Evolutionary conservation across 2,797 vertebrate species (phyloP), one percentile per base, ranked within the genome.

Genomic region (Notamacropus eugenii): DNA sequence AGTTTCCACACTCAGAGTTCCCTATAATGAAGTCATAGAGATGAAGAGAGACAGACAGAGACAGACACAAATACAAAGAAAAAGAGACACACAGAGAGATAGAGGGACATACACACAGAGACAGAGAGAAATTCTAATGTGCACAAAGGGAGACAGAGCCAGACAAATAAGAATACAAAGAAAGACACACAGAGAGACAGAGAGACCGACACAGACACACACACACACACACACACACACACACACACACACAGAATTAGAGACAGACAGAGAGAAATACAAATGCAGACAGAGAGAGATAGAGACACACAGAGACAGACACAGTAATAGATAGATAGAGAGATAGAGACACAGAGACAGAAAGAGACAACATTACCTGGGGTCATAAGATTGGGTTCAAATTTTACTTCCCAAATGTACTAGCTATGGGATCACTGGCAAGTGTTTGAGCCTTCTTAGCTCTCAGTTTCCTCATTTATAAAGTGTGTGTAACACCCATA

Each of bases 91-190:
- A 57, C 0, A 57, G 13, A 24, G 55, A 55, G 55, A 16, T 4
- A 14, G 54, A 56, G 19, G 19, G 19, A 22, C 55, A 55, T 3
- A 55, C 55, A 55, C 14, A 3, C 13, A 56, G 19, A 56, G 19
- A 56, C 19, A 57, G 56, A 57, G 56, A 57, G 16, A 55, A 27
- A 52, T 52, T 5, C 5, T 52, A 52, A 52, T 52, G 52, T 52
- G 52, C 52, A 52, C 52, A 57, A 22, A 56, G 22, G 22, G 22
- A 56, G 4, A 56, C 0, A 57, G 27, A 58, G 57, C 28, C 27
- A 58, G 1, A 58, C 8, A 58, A 0, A 58, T 1, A 59, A 0
- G 11, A 8, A 58, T 1, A 29, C 27, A 29, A 0, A 28, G 8
- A 59, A 10, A 59, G 9, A 59, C 58, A 59, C 1, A 58, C 0